Percentiles rank a stretch among this genome's conserved stretches.
Evolutionary conservation across 2,797 vertebrate species (phyloP).

Genomic region (Myoxocephalus aenaeus): DNA sequence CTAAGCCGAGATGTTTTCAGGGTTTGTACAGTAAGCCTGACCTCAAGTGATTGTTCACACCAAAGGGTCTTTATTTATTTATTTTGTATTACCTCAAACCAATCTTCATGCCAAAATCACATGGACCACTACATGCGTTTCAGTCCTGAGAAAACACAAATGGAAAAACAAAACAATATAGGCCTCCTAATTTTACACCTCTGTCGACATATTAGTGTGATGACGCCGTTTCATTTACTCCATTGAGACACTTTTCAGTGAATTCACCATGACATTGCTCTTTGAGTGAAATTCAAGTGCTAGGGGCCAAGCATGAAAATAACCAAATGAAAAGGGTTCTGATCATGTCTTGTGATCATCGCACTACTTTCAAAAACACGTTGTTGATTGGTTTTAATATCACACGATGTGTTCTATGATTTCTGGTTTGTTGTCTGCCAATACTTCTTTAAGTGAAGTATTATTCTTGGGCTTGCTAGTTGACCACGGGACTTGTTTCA

Average conservation of each 20-base stretch:
- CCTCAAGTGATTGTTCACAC: not conserved
- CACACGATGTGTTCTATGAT: not conserved
- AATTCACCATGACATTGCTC: constrained; percentile 5
- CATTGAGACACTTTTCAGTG: not conserved
- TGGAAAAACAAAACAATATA: not conserved
- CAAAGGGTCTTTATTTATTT: constrained; percentile 1
- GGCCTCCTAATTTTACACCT: not conserved
- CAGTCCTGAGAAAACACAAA: not conserved
- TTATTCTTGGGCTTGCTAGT: not conserved
- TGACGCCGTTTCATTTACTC: not conserved
- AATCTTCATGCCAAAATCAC: not conserved
- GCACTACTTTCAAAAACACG: not conserved
- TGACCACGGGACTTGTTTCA: constrained; percentile 50
- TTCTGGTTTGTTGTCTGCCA: constrained; percentile 13
- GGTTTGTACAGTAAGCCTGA: not conserved
- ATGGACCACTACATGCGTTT: not conserved
- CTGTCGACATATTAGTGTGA: not conserved
- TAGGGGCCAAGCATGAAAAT: not conserved
- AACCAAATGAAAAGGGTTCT: not conserved
- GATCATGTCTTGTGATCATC: constrained; percentile 54
- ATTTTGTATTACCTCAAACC: not conserved
- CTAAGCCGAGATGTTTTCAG: not conserved
- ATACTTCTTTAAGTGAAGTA: not conserved
- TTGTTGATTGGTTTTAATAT: constrained; percentile 16
- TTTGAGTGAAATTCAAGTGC: constrained; percentile 12